phyloP scores from a whole-genome alignment of 1,140 invertebrate genomes.

The Drosophila nigrodunni region DNA sequence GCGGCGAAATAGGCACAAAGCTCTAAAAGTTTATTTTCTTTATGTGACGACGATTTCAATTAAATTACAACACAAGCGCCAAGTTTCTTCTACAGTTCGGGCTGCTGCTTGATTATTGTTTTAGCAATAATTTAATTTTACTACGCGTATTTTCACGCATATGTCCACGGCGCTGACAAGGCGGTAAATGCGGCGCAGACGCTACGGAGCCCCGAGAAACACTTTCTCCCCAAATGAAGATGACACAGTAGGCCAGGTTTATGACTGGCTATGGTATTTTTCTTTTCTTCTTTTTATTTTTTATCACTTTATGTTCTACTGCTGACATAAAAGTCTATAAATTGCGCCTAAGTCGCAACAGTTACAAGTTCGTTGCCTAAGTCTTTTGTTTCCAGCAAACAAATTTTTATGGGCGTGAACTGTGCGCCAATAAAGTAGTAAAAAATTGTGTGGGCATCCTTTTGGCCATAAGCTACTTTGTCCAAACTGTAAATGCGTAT shows the following conservation, averaged over 20 bases:
- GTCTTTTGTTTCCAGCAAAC: slow-evolving; percentile 65
- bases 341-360: slow-evolving; percentile 13
- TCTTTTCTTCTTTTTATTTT: slow-evolving; percentile 13
- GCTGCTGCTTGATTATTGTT: slow-evolving; percentile 21
- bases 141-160: slow-evolving; percentile 45
- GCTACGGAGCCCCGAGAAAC: slow-evolving; percentile 16
- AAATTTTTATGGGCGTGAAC: slow-evolving; percentile 37
- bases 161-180: slow-evolving; percentile 52
- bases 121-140: slow-evolving; percentile 71
- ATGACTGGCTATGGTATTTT: slow-evolving; percentile 17
- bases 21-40: slow-evolving; percentile 53
- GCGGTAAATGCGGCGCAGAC: slow-evolving; percentile 23
- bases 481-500: slow-evolving; percentile 75
- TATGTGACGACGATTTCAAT: slow-evolving; percentile 55
- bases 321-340: slow-evolving; percentile 58
- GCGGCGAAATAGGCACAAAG: slow-evolving; percentile 43
- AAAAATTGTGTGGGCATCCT: slow-evolving; percentile 40
- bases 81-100: slow-evolving; percentile 6
- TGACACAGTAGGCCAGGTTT: slow-evolving; percentile 55
- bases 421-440: neutral
- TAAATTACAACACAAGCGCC: slow-evolving; percentile 66
- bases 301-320: slow-evolving; percentile 69
- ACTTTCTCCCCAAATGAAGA: slow-evolving; percentile 50
- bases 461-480: slow-evolving; percentile 41
- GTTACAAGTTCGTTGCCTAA: slow-evolving; percentile 62